These are phyloP conservation scores for Parasteatoda tepidariorum DNA, from an alignment of 1,140 invertebrate genomes.

Conservation along the genomic window DNA sequence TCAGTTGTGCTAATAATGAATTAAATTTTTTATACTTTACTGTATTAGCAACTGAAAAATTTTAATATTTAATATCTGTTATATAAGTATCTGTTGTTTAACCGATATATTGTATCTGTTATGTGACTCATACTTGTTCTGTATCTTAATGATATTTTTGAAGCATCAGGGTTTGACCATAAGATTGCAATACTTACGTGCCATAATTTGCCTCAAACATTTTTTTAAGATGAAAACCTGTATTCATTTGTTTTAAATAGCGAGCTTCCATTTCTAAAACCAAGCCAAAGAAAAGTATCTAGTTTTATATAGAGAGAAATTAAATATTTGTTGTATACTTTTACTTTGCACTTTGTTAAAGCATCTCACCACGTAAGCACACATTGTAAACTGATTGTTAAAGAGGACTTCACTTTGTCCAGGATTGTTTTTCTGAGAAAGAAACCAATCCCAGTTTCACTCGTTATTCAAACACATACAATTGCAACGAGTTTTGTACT, in stretches of 20 bases:
- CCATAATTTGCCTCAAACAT: no score
- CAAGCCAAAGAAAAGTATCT: conserved; percentile 33
- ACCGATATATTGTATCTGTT: no score
- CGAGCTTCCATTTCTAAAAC: conserved; percentile 32
- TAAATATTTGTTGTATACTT: conserved; percentile 35
- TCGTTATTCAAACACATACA: conserved; percentile 44
- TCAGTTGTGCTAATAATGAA: no score
- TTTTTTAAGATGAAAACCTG: neutral
- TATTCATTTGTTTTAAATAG: conserved; percentile 42
- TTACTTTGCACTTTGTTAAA: conserved; percentile 56
- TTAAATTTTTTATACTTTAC: no score
- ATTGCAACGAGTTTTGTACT: conserved; percentile 2
- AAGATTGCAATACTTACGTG: no score
- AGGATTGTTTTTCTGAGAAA: neutral
- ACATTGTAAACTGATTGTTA: conserved; percentile 22
- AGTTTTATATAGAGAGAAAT: conserved; percentile 55
- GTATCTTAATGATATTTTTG: no score
- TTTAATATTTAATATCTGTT: no score
- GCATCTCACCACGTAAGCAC: conserved; percentile 21
- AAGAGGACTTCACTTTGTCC: conserved; percentile 17
- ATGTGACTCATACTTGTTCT: no score
- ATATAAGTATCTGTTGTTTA: no score
- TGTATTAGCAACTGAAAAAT: no score
- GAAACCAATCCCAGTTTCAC: conserved; percentile 25
- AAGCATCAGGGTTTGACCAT: no score